Percentiles rank a stretch among this genome's conserved stretches.
These are phyloP conservation scores for Atherinosoma microstoma DNA, from an alignment of 2,797 vertebrate species.

Conservation along the genomic window DNA sequence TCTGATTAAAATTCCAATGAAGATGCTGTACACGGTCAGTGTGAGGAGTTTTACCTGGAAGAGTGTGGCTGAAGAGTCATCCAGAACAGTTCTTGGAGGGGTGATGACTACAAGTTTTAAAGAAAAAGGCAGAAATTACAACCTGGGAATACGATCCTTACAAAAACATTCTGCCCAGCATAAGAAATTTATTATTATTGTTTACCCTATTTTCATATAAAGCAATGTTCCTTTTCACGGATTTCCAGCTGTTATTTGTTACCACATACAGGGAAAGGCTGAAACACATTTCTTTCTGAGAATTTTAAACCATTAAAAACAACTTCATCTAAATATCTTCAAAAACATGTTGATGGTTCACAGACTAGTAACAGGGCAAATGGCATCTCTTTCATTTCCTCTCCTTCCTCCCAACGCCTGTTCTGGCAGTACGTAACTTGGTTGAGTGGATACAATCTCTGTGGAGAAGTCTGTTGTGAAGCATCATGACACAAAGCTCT, in stretches of 20 bases:
- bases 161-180: neutral
- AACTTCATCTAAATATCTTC: constrained; percentile 1
- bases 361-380: neutral
- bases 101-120: constrained; percentile 76
- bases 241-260: neutral
- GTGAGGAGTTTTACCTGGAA: constrained; percentile 76
- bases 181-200: neutral
- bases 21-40: neutral
- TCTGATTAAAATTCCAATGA: neutral
- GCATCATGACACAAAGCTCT: neutral
- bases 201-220: neutral
- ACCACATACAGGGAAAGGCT: neutral
- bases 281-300: neutral
- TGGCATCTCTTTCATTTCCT: constrained; percentile 9
- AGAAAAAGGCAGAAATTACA: constrained; percentile 3
- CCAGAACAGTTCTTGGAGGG: constrained; percentile 82
- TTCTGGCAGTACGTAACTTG: neutral
- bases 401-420: neutral
- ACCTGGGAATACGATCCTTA: neutral
- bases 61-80: constrained; percentile 75
- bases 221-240: neutral
- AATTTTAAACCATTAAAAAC: neutral
- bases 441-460: neutral
- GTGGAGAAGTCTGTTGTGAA: neutral
- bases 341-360: neutral